Conservation (phyloP, 2,888 invertebrate genomes). For the Eledone cirrhosa region DNA sequence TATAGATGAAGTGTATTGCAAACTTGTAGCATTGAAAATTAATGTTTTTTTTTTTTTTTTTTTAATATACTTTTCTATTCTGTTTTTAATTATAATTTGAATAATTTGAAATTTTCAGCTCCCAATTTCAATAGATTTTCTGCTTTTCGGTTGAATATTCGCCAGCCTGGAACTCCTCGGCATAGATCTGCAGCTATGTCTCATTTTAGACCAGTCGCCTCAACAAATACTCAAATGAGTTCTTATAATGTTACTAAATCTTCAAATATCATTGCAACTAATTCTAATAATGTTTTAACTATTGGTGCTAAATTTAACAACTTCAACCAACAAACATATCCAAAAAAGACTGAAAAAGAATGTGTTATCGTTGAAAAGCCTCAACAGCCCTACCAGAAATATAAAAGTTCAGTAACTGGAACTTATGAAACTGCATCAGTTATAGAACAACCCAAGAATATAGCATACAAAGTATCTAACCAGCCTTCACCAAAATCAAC, state of each 20-base stretch:
- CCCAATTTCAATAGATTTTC: slow-evolving; percentile 17
- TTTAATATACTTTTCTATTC: no score
- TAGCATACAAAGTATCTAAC: background rate
- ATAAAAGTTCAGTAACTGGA: background rate
- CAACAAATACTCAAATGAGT: background rate
- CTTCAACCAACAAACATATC: background rate
- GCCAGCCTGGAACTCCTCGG: slow-evolving; percentile 20
- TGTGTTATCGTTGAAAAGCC: no score
- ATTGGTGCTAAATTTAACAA: background rate
- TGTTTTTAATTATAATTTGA: no score
- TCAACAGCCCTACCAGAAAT: background rate
- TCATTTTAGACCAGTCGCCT: slow-evolving; percentile 4
- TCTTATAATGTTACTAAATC: background rate
- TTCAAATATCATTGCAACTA: background rate
- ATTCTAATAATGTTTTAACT: background rate
- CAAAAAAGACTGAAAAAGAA: background rate
- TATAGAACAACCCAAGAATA: background rate
- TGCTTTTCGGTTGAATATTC: slow-evolving; percentile 1
- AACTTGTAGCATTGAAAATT: no score
- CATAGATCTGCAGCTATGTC: slow-evolving; percentile 20
- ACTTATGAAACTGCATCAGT: background rate
- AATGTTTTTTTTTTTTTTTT: no score
- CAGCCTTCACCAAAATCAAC: background rate
- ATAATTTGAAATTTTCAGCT: slow-evolving; percentile 10
- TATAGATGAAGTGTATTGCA: no score